These are phyloP conservation scores for Aethes cnicana DNA, from an alignment of 2,888 invertebrate genomes.

Conservation along the genomic window DNA sequence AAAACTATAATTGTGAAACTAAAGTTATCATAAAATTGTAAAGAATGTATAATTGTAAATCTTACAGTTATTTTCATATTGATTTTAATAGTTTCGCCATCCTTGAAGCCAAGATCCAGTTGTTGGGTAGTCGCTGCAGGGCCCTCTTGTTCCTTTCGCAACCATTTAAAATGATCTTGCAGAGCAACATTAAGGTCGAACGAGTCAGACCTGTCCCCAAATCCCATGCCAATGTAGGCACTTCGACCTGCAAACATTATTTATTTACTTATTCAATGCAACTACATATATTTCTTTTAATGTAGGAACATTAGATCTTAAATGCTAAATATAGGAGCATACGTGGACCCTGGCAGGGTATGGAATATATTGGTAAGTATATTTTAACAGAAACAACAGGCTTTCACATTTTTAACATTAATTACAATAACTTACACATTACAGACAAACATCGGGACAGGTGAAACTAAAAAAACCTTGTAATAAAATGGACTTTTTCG, in stretches of 20 bases:
- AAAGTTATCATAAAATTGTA: not conserved
- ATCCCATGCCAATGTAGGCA: slow-evolving; percentile 98
- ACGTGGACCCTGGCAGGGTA: no score
- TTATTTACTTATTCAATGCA: not conserved
- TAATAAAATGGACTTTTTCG: no score
- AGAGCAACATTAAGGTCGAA: slow-evolving; percentile 99
- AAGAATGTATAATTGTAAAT: slow-evolving; percentile 15
- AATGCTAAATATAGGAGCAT: no score
- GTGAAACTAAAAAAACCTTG: no score
- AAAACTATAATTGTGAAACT: no score
- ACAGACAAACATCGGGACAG: no score
- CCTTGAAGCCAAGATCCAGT: slow-evolving; percentile 98
- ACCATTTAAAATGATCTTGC: slow-evolving; percentile 98
- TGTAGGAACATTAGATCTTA: no score
- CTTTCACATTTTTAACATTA: no score
- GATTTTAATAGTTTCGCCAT: slow-evolving; percentile 99
- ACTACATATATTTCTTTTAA: no score
- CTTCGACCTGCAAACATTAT: slow-evolving; percentile 83
- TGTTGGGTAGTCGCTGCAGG: slow-evolving; percentile 89
- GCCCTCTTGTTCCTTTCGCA: slow-evolving; percentile 90
- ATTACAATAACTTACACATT: no score
- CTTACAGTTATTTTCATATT: slow-evolving; percentile 97
- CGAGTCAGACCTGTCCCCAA: slow-evolving; percentile 98
- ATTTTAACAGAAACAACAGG: no score
- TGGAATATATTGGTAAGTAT: no score